phyloP scores from a whole-genome alignment of 1,140 invertebrate genomes.

The Heliconius hewitsoni region DNA sequence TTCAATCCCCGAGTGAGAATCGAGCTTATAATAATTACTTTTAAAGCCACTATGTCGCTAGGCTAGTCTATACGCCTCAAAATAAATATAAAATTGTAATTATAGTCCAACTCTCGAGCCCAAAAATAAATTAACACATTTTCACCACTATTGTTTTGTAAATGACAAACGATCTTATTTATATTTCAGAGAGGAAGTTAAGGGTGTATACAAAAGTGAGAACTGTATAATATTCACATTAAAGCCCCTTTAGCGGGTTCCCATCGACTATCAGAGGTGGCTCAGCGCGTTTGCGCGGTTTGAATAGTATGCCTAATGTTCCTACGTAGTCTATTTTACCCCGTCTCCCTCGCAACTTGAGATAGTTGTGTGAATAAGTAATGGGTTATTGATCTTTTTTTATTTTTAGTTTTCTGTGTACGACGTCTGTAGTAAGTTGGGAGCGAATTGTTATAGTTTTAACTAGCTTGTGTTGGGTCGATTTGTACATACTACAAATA shows the following conservation, averaged over 20 bases:
- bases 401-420: neutral
- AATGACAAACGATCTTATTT: slow-evolving; percentile 38
- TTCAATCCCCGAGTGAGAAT: too few relatives aligned
- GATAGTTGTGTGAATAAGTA: slow-evolving; percentile 49
- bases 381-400: slow-evolving; percentile 44
- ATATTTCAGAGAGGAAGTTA: slow-evolving; percentile 42
- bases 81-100: too few relatives aligned
- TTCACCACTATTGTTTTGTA: slow-evolving; percentile 14
- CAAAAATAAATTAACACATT: neutral
- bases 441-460: neutral
- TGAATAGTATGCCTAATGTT: slow-evolving; percentile 71
- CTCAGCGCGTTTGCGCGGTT: slow-evolving; percentile 66
- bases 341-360: slow-evolving; percentile 20
- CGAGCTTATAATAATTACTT: too few relatives aligned
- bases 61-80: too few relatives aligned
- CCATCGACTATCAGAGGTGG: slow-evolving; percentile 65
- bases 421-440: neutral
- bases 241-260: slow-evolving; percentile 60
- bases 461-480: neutral
- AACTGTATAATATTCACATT: slow-evolving; percentile 75
- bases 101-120: neutral
- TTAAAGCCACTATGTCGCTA: too few relatives aligned
- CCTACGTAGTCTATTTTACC: slow-evolving; percentile 46
- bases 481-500: too few relatives aligned
- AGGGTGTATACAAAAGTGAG: slow-evolving; percentile 50